Evolutionary conservation across 2,888 invertebrate species (phyloP).

Genomic region (Ectemnius continuus): DNA sequence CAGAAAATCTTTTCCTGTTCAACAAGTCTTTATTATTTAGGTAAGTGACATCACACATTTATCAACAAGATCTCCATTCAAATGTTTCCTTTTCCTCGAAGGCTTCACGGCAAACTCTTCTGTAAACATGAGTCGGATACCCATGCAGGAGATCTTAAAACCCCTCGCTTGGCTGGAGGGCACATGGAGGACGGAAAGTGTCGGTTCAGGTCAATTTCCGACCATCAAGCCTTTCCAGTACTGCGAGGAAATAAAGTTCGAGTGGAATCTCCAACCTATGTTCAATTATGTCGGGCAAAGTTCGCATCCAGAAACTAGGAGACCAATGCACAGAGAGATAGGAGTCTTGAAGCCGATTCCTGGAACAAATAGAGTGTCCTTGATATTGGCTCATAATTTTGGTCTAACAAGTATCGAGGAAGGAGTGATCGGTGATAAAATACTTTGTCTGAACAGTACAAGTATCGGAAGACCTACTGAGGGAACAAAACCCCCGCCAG

Average conservation of each 20-base stretch:
- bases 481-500: constrained; percentile 79
- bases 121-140: constrained; percentile 63
- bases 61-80: too few relatives aligned
- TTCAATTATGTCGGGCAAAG: constrained; percentile 80
- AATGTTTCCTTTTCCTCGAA: neutral
- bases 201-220: constrained; percentile 80
- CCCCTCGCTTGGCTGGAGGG: constrained; percentile 82
- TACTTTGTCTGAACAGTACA: constrained; percentile 77
- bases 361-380: constrained; percentile 79
- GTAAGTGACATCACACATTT: too few relatives aligned
- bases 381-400: constrained; percentile 82
- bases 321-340: constrained; percentile 82
- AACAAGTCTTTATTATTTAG: too few relatives aligned
- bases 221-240: constrained; percentile 81
- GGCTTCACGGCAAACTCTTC: neutral
- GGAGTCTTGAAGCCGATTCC: constrained; percentile 82
- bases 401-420: constrained; percentile 82
- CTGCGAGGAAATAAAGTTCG: constrained; percentile 81
- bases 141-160: constrained; percentile 78
- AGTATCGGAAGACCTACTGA: constrained; percentile 79
- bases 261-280: constrained; percentile 82
- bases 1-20: too few relatives aligned
- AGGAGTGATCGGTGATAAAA: constrained; percentile 77
- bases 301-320: constrained; percentile 79
- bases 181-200: constrained; percentile 79